phyloP scores from a whole-genome alignment of 2,113 vertebrate species.

The Rhea americana region DNA sequence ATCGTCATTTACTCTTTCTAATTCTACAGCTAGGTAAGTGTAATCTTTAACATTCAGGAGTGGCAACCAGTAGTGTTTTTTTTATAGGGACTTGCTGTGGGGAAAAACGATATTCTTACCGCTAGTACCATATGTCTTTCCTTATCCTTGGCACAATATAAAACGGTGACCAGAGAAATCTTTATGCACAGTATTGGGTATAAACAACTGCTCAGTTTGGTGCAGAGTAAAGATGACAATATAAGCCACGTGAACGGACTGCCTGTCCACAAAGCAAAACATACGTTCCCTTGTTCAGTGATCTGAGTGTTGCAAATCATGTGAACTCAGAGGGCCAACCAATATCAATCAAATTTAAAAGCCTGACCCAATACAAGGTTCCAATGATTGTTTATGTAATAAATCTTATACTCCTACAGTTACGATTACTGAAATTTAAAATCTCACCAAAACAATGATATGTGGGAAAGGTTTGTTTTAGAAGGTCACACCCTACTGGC shows the following conservation, averaged over 20 bases:
- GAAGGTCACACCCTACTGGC: neutral
- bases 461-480: neutral
- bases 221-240: neutral
- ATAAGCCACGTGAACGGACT: fast-evolving
- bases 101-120: neutral
- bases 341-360: neutral
- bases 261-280: neutral
- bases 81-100: neutral
- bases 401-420: neutral
- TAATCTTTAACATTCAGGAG: neutral
- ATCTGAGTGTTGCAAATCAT: fast-evolving
- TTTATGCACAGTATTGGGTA: neutral
- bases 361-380: neutral
- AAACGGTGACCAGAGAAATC: neutral
- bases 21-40: neutral
- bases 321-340: neutral
- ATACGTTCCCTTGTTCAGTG: neutral
- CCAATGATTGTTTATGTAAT: neutral
- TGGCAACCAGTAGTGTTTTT: neutral
- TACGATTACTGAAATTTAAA: neutral
- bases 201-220: neutral
- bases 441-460: neutral
- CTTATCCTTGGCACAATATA: neutral
- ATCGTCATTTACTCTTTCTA: neutral
- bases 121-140: neutral